Base-by-base conservation (phyloP, 2,888 invertebrate species). In the Chymomyza fuscimana region DNA sequence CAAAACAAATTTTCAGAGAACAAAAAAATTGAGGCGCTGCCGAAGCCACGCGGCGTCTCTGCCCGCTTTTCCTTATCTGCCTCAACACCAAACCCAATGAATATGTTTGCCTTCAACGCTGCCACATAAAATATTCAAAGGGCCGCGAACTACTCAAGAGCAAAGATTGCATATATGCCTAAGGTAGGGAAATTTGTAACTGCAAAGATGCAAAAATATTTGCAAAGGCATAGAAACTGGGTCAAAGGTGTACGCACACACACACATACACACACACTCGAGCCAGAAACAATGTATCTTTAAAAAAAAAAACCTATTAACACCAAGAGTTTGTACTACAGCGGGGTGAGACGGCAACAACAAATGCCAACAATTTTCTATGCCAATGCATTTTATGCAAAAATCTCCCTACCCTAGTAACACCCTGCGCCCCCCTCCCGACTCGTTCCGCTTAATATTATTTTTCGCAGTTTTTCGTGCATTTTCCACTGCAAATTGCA, bases 361-460 rank as follows among this genome's bases (percentile, higher is more conserved):
- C 58, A 59, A 69, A 65, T 65, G 12, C 63, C 72, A 66, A 68
- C 74, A 79, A 86, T 87, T 86, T 87, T 82, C 84, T 75, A 83
- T 87, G 87, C 80, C 76, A 77, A 65, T 76, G 82, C 72, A 69
- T 76, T 67, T 68, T 54, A 87, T 87, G 87, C 86, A 86, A 86
- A 86, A 85, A 69, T 79, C 9, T 51, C 60, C 66, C 54, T 56
- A 63, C 52, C 52, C 19, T 36, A 15, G 15, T 22, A 62, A 61
- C 56, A 67, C 64, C 65, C 54, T 32, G n/a, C 1, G 56, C 16
- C 60, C n/a, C 59, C 50, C 25, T 25, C 3, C 69, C 63, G 65
- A 32, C 32, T 32, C 82, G 86, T 84, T 79, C 80, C 87, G 87
- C 86, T 82, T 78, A 72, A 79, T 77, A 82, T 86, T 87, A 82